Conservation (phyloP, 2,888 invertebrate genomes). For the Nemapogon koenigi region DNA sequence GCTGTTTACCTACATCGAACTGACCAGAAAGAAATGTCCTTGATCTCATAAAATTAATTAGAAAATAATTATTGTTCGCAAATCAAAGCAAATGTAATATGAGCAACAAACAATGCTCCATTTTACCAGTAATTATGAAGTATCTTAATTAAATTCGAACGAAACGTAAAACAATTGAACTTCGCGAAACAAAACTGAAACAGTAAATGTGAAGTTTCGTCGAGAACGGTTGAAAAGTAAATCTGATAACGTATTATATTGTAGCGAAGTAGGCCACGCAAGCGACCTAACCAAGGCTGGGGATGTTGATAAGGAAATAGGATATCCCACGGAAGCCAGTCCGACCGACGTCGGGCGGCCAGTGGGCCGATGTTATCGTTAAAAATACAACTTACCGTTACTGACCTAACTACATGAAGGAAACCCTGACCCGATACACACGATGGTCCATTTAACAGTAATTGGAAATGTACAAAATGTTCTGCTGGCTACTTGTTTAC, state of each 20-base stretch:
- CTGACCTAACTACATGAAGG: too few species aligned
- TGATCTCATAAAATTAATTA: too few species aligned
- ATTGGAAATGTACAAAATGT: background rate
- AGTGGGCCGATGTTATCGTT: constrained; percentile 29
- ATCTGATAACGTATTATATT: constrained; percentile 28
- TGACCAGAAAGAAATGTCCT: too few species aligned
- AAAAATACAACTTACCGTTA: constrained; percentile 26
- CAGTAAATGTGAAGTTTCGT: constrained; percentile 4
- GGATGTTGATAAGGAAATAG: constrained; percentile 37
- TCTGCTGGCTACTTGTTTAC: background rate
- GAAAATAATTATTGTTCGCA: too few species aligned
- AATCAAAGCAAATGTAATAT: too few species aligned
- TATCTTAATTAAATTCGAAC: constrained; percentile 3
- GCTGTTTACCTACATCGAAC: too few species aligned
- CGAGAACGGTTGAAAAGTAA: constrained; percentile 27
- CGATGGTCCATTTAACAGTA: background rate
- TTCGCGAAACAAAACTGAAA: constrained; percentile 1
- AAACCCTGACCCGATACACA: constrained; percentile 2
- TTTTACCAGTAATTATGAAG: constrained; percentile 5
- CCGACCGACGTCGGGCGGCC: constrained; percentile 27
- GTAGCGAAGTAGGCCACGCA: constrained; percentile 31
- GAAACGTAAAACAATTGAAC: constrained; percentile 1
- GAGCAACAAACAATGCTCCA: too few species aligned
- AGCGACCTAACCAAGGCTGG: constrained; percentile 23
- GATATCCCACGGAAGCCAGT: constrained; percentile 39